Conservation (phyloP, 2,888 invertebrate species). For the Clitarchus hookeri region DNA sequence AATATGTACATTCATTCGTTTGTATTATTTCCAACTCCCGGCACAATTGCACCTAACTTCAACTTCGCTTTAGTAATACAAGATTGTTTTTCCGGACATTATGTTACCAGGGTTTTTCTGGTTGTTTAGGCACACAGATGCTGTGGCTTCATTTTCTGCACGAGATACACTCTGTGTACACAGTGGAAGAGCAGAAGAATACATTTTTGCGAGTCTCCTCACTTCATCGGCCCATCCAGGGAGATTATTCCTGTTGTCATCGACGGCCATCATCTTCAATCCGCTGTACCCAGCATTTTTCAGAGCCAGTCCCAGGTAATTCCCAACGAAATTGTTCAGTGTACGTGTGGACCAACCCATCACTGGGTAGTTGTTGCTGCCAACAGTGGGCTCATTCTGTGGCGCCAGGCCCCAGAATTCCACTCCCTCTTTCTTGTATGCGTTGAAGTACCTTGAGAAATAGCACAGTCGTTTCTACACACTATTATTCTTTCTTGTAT, state of each 20-base stretch:
- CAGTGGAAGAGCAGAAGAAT: too few relatives aligned
- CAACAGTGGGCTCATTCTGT: slow-evolving; percentile 15
- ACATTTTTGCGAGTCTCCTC: not conserved
- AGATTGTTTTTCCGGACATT: too few relatives aligned
- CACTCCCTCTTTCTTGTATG: not conserved
- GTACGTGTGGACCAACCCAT: not conserved
- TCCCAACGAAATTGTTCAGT: not conserved
- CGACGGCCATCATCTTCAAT: slow-evolving; percentile 16
- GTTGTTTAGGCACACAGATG: too few relatives aligned
- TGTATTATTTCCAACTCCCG: too few relatives aligned
- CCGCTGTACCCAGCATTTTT: not conserved
- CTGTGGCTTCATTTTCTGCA: too few relatives aligned
- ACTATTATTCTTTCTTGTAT: too few relatives aligned
- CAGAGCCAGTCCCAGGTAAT: not conserved
- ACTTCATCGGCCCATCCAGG: not conserved
- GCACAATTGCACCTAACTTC: too few relatives aligned
- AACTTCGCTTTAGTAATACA: too few relatives aligned
- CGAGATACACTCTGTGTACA: too few relatives aligned
- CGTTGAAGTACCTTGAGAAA: not conserved
- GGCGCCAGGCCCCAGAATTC: slow-evolving; percentile 15
- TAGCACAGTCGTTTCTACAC: too few relatives aligned
- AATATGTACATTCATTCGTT: too few relatives aligned
- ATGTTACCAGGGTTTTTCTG: too few relatives aligned
- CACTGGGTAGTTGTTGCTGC: not conserved
- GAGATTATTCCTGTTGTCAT: slow-evolving; percentile 5